These are phyloP conservation scores for Heteropelma amictum DNA, from an alignment of 2,888 invertebrate genomes.

Conservation along the genomic window DNA sequence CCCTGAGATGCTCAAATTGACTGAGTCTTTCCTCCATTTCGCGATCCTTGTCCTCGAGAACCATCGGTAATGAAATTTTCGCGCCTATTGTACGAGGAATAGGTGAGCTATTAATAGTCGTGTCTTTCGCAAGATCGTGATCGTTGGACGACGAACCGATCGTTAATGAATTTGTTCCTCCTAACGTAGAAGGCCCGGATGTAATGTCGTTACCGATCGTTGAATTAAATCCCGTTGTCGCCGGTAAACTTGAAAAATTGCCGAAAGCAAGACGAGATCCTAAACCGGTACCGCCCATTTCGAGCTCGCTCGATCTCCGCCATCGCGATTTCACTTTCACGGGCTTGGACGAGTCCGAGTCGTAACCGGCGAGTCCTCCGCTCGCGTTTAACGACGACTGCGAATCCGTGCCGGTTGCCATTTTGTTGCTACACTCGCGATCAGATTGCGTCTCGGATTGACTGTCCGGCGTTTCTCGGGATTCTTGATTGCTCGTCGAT, in stretches of 20 bases:
- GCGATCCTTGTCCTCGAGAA: slow-evolving; percentile 79
- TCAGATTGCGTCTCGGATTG: slow-evolving; percentile 72
- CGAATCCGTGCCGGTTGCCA: slow-evolving; percentile 61
- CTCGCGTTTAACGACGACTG: slow-evolving; percentile 64
- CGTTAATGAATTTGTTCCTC: slow-evolving; percentile 35
- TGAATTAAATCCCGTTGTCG: slow-evolving; percentile 73
- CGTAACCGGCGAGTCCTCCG: slow-evolving; percentile 68
- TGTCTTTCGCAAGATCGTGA: slow-evolving; percentile 38
- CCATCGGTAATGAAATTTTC: slow-evolving; percentile 74
- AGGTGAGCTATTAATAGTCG: slow-evolving; percentile 25
- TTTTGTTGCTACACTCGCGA: slow-evolving; percentile 71
- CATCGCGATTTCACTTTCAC: slow-evolving; percentile 90
- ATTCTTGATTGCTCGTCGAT: slow-evolving; percentile 61
- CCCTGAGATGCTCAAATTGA: slow-evolving; percentile 88
- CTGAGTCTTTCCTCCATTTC: slow-evolving; percentile 83
- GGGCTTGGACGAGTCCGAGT: slow-evolving; percentile 80
- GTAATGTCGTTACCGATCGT: slow-evolving; percentile 66
- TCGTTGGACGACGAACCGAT: slow-evolving; percentile 34
- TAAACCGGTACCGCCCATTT: slow-evolving; percentile 79
- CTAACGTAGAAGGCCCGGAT: slow-evolving; percentile 39
- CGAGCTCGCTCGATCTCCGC: slow-evolving; percentile 87
- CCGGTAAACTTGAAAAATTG: slow-evolving; percentile 74
- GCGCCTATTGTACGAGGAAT: slow-evolving; percentile 67
- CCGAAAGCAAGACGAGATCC: slow-evolving; percentile 65
- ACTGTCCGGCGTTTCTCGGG: slow-evolving; percentile 67